Conservation (phyloP, 2,888 invertebrate species). For the Branchipolynoe longqiensis region DNA sequence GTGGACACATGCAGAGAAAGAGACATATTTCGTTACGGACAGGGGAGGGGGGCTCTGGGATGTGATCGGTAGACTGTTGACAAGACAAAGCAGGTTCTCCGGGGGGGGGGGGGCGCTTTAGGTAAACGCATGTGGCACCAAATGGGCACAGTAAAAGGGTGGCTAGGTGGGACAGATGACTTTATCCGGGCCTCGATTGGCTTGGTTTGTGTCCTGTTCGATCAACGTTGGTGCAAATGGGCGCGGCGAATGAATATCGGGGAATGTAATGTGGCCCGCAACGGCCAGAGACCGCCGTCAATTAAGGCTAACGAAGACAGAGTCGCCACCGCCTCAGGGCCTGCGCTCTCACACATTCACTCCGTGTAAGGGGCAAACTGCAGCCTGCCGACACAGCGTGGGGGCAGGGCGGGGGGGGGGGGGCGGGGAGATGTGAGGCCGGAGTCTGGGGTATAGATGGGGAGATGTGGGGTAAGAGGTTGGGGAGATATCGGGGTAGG, state of each 20-base stretch:
- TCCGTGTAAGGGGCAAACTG: background rate
- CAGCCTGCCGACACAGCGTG: background rate
- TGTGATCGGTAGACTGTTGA: no score
- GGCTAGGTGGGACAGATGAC: slow-evolving; percentile 19
- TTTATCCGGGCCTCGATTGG: slow-evolving; percentile 31
- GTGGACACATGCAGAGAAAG: no score
- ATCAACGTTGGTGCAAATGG: slow-evolving; percentile 5
- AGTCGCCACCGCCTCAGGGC: background rate
- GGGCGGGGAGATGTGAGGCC: background rate
- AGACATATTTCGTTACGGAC: no score
- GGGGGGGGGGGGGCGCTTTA: background rate
- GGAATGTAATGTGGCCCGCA: slow-evolving; percentile 15
- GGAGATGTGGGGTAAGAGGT: no score
- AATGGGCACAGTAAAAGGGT: slow-evolving; percentile 5
- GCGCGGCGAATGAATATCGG: slow-evolving; percentile 37
- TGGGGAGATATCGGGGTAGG: no score
- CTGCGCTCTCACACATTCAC: background rate
- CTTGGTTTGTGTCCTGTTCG: slow-evolving; percentile 48
- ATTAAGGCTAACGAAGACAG: slow-evolving; percentile 44
- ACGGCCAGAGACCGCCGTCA: slow-evolving; percentile 13
- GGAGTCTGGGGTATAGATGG: no score
- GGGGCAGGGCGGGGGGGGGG: background rate
- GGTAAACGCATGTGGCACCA: slow-evolving; percentile 34
- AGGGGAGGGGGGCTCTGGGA: no score
- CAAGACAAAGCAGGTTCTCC: no score